phyloP scores from a whole-genome alignment of 2,888 invertebrate species.

The Drosophila anomelani region DNA sequence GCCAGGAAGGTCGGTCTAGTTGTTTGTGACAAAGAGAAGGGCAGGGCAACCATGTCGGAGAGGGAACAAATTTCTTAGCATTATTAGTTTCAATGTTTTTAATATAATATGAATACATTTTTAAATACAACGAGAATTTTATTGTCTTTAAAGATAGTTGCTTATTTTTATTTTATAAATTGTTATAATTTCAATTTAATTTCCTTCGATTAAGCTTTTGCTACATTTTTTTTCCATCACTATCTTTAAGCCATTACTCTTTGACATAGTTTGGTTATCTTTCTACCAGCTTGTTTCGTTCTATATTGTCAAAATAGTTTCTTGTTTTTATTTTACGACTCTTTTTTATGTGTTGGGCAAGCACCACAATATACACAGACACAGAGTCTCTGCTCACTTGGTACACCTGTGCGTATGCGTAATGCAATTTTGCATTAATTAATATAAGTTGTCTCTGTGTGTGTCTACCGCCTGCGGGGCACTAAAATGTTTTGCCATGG shows the following conservation, averaged over 20 bases:
- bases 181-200: not conserved
- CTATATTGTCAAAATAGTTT: slow-evolving; percentile 56
- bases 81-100: too few relatives aligned
- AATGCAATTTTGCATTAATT: slow-evolving; percentile 77
- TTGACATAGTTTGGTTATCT: slow-evolving; percentile 7
- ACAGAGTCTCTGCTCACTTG: slow-evolving; percentile 1
- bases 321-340: slow-evolving; percentile 71
- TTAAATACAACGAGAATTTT: too few relatives aligned
- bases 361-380: not conserved
- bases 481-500: slow-evolving; percentile 69
- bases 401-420: slow-evolving; percentile 75
- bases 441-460: slow-evolving; percentile 53
- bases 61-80: not conserved
- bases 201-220: not conserved
- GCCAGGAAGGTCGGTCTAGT: slow-evolving; percentile 46
- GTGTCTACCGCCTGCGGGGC: slow-evolving; percentile 54
- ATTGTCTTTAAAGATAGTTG: too few relatives aligned
- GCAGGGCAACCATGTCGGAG: not conserved
- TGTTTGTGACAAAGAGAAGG: slow-evolving; percentile 6
- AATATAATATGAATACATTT: too few relatives aligned
- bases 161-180: not conserved
- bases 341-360: slow-evolving; percentile 58
- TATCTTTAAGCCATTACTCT: not conserved
- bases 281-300: slow-evolving; percentile 29
- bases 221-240: not conserved